phyloP scores from a whole-genome alignment of 2,888 invertebrate species.

The Agrypnus murinus region DNA sequence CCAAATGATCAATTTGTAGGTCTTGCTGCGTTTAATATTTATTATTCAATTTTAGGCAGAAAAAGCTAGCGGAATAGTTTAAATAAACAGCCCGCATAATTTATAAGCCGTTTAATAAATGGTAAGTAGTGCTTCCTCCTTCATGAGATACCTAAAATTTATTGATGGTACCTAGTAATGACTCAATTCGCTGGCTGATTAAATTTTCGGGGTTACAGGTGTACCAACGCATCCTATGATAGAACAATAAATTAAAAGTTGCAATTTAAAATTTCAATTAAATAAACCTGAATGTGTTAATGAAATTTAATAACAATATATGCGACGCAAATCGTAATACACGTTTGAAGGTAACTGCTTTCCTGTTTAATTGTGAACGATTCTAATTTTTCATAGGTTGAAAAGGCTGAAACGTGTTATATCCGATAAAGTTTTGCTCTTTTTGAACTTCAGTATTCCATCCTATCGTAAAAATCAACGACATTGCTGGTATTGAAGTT shows the following conservation, averaged over 20 bases:
- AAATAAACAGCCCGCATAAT: neutral
- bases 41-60: slow-evolving; percentile 9
- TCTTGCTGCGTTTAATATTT: slow-evolving; percentile 3
- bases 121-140: neutral
- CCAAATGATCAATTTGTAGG: slow-evolving; percentile 19
- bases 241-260: no score
- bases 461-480: neutral
- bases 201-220: slow-evolving; percentile 5
- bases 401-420: no score
- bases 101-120: neutral
- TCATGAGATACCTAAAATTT: neutral
- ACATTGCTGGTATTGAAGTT: neutral
- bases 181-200: slow-evolving; percentile 7
- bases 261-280: no score
- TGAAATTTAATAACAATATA: no score
- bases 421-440: no score
- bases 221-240: neutral
- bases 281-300: no score
- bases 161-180: slow-evolving; percentile 2
- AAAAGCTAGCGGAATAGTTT: neutral
- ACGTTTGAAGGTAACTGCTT: no score
- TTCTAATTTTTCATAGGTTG: no score
- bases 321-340: no score
- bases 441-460: no score
- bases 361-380: no score